Evolutionary conservation across 2,113 vertebrate genomes (phyloP), one percentile per base, ranked within the genome.

Genomic region (Protobothrops mucrosquamatus): DNA sequence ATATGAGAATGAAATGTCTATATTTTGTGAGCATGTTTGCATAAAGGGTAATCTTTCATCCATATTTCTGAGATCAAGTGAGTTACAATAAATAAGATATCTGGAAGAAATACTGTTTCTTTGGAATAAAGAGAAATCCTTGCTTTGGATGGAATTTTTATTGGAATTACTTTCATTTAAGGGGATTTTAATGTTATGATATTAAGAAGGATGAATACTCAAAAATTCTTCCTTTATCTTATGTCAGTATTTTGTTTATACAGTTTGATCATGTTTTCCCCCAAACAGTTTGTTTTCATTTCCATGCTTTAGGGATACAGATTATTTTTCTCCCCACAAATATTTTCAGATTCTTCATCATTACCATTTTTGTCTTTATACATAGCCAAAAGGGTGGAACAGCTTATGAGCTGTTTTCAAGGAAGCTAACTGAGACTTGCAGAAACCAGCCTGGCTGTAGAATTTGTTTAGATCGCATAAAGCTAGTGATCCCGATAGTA

Each of bases 321-420:
- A 85, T 92, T 89, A 57, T 59, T 89, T 88, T 23, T 6, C 10
- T 24, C 51, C 18, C 18, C 39, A 57, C 46, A 81, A 56, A 54
- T 85, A 34, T 89, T 81, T 89, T 85, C 51, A 81, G 54, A 92
- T 23, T 11, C 9, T 5, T 46, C 18, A 59, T 48, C 48, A 61
- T 6, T 52, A 10, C 34, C 29, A 6, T 2, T 93, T 92, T 93
- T 92, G 0, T 91, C 29, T 94, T 92, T 85, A 10, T 39, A 54
- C 18, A 3, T 4, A 92, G 51, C 51, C 26, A n/a, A 0, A 0
- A 85, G 54, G 11, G 15, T 93, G 85, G 57, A 93, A 93, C 64
- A 85, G 87, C 24, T 94, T 94, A n/a, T 89, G 2, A 11, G 6
- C 90, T 89, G 18, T 48, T 93, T 94, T 95, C n/a, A 55, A 88